A percentile compares a stretch with the other conserved stretches of the same genome.
These are phyloP conservation scores for Theretra japonica DNA, from an alignment of 2,888 invertebrate genomes.

Conservation along the genomic window DNA sequence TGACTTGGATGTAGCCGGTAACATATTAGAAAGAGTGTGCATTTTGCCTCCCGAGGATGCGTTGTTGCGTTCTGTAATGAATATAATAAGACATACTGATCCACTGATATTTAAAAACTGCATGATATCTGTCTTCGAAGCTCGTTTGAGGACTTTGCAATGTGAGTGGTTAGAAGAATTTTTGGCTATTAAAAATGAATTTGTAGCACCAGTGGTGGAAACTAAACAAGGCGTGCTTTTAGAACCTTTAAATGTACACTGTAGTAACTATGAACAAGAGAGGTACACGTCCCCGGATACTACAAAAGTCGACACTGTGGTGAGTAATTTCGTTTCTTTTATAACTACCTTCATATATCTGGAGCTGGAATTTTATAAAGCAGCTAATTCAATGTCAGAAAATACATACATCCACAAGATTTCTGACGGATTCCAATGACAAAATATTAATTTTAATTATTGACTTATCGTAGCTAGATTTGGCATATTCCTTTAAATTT, in stretches of 20 bases:
- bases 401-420: too few species aligned
- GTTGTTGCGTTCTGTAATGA: constrained; percentile 54
- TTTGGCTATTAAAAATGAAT: constrained; percentile 34
- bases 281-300: constrained; percentile 67
- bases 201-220: not conserved
- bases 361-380: not conserved
- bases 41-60: constrained; percentile 63
- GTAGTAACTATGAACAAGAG: constrained; percentile 32
- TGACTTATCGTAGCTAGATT: too few species aligned
- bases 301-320: constrained; percentile 62
- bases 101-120: constrained; percentile 52
- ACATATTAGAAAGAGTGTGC: constrained; percentile 66
- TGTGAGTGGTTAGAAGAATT: constrained; percentile 49
- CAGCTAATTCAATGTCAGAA: too few species aligned
- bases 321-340: constrained; percentile 49
- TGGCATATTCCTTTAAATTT: too few species aligned
- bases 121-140: constrained; percentile 58
- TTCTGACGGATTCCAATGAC: too few species aligned
- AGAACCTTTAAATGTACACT: constrained; percentile 22
- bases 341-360: not conserved
- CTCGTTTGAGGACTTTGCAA: constrained; percentile 46
- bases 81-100: constrained; percentile 60
- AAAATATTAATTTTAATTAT: too few species aligned
- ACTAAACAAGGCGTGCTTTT: not conserved
- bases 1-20: constrained; percentile 49